Conservation (phyloP, 2,797 vertebrate genomes). For the Acanthurus leucopareius region DNA sequence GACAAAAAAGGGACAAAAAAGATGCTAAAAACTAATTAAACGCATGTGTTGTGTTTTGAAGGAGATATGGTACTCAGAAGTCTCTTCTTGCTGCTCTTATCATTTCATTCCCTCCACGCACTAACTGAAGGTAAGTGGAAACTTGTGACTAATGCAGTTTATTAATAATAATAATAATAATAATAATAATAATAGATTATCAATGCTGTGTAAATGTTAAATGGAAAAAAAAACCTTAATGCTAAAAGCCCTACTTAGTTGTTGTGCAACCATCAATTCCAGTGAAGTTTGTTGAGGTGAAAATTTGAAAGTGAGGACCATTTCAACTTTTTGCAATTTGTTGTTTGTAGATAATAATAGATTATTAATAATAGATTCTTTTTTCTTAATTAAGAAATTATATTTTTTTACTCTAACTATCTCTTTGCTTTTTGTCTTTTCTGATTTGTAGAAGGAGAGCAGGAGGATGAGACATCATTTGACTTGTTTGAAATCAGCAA, state of each 20-base stretch:
- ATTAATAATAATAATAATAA: not conserved
- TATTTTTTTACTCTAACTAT: not conserved
- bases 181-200: not conserved
- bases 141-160: not conserved
- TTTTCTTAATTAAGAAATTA: not conserved
- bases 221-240: too few species aligned
- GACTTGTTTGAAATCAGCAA: conserved; percentile 94
- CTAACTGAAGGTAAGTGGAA: conserved; percentile 86
- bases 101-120: conserved; percentile 84
- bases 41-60: conserved; percentile 72
- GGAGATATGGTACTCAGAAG: conserved; percentile 87
- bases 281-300: conserved; percentile 4
- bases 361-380: not conserved
- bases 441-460: conserved; percentile 85
- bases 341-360: too few species aligned
- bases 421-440: conserved; percentile 9
- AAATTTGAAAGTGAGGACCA: not conserved
- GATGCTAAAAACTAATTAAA: conserved; percentile 27
- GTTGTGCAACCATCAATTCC: not conserved
- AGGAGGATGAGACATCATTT: conserved; percentile 90
- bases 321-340: not conserved
- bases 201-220: too few species aligned
- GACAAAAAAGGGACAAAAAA: not conserved
- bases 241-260: not conserved
- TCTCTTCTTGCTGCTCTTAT: conserved; percentile 85